Evolutionary conservation across 2,113 vertebrate species (phyloP), one percentile per base, ranked within the genome.

Genomic region (Monopterus albus): DNA sequence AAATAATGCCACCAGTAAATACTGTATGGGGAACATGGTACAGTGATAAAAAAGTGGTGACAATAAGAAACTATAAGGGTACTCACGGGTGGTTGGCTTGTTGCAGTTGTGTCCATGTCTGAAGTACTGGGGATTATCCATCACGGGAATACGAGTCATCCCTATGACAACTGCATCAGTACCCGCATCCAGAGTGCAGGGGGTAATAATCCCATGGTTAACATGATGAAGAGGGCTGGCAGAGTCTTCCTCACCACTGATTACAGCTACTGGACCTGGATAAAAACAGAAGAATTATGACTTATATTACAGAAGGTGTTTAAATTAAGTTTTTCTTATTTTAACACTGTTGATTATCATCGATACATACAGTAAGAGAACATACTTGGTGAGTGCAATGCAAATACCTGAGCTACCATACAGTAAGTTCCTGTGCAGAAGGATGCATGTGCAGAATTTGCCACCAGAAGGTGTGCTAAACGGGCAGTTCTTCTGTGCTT

Each of bases 101-200:
- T 96, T 97, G 88, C 96, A 98, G 90, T 95, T 98, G 93, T 99
- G 96, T 18, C 95, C 95, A 18, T 99, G 97, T 7, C 96, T 93
- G 90, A 98, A 99, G 89, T 99, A 98, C 84, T 99, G 98, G 0
- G 96, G 97, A 62, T 99, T 99, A 91, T 99, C 97, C 2, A 99
- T 95, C 83, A 98, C 97, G 0, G 98, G 98, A 64, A 99, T 98
- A 2, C 97, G 95, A 10, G 96, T 98, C 97, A 98, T 98, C 74
- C 97, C 98, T 0, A 99, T 98, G 81, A 99, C 95, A 52, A 99
- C 98, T 0, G 97, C 96, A 75, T 99, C 98, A 0, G 97, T 94
- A 47, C 95, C 95, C 0, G 96, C 94, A 0, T 99, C 97, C 87
- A 99, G 87, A 0, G 96, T 95, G 0, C 96, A 98, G 6, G 97